Evolutionary conservation across 2,888 invertebrate genomes (phyloP), one percentile per base, ranked within the genome.

Genomic region (Gymnosoma rotundatum): DNA sequence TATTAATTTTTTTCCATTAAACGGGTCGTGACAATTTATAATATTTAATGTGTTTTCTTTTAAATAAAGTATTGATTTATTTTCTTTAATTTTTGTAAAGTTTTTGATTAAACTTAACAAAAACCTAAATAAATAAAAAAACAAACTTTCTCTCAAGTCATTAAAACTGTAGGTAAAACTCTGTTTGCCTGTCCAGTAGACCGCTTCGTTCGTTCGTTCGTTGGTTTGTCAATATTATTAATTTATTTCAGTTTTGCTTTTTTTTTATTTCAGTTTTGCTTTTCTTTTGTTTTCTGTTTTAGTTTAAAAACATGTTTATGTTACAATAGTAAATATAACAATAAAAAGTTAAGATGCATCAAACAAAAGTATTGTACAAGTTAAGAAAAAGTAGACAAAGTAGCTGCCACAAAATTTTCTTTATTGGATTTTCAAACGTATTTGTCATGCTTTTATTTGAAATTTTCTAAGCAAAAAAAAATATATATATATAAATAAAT

Each of bases 401-500:
- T 52, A 38, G 61, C 38, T 73, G 18, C 14, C 48, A 78, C 56
- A 70, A 45, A 78, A 66, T 79, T 78, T 83, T 64, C 75, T 75
- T 83, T 83, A 78, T 83, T 74, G 58, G 63, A 25, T 70, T 66
- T 80, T 73, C 52, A 69, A 50, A 48, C 56, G 67, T 63, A 78
- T 83, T 83, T 80, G 80, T 80, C 80, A 83, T 69, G 76, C 58
- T 83, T 21, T 83, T 79, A 52, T 58, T 83, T 70, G n/a, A 45
- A 73, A 42, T 61, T 69, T 61, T 60, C 21, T 67, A 14, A 32
- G 48, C 61, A 32, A 32, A 32, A 5, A 32, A 32, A 32, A 6
- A 32, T 5, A 32, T 5, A 32, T 5, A 32, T 32, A 32, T 5
- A 32, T 32, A 32, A 32, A 32, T 32, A 32, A 32, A 8, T 32